Evolutionary conservation across 2,113 vertebrate species (phyloP), one percentile per base, ranked within the genome.

Genomic region (Salvelinus sp.): DNA sequence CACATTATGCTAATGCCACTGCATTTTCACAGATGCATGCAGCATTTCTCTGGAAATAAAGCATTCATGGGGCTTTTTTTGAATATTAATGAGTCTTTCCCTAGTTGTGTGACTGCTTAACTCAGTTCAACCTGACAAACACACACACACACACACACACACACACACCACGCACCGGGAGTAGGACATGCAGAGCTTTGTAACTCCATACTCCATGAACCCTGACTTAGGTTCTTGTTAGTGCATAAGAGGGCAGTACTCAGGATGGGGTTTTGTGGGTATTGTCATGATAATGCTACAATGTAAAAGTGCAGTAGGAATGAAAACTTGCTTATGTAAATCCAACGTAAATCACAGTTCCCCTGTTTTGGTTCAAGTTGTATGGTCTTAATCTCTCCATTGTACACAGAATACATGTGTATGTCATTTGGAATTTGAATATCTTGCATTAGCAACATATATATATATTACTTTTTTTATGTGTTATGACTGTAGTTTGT

Each of bases 81-180:
- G 9, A 58, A 30, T 57, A 60, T 57, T 58, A 20, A 72, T 72
- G 50, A n/a, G 57, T 16, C 50, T 58, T 72, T 18, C 70, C 23
- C 20, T 2, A 18, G 50, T 58, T 28, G 1, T 27, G 50, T n/a
- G 70, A 22, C 44, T 54, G 22, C 22, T 54, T 47, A 71, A 71
- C 70, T 44, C 16, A 12, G 48, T 50, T 57, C 27, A 76, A 69
- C 50, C 22, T n/a, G 27, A 16, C 3, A 0, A 7, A 10, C 18
- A 9, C 18, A 38, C 27, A 44, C 58, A 7, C 58, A n/a, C 18
- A 7, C 20, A 22, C 5, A 6, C 30, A 33, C 30, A 1, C 30
- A 6, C 30, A 6, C 30, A 33, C 30, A 6, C 30, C 33, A 33
- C 6, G 1, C 33, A 33, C 33, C 33, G 7, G 20, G 20, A 62